Evolutionary conservation across 2,888 invertebrate genomes (phyloP).

Genomic region (Plagodis dolabraria): DNA sequence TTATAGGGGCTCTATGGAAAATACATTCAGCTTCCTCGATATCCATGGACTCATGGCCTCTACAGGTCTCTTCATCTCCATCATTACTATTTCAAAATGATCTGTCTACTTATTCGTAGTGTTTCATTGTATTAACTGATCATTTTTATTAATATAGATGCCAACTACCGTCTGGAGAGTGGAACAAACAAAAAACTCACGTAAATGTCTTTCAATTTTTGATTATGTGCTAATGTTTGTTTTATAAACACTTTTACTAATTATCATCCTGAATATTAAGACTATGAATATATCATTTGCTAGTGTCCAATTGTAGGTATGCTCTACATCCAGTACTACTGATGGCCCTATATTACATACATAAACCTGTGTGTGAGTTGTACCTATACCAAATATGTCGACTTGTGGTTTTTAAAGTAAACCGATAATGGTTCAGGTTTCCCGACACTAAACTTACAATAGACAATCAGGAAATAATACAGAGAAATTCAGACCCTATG

Average conservation of each 20-base stretch:
- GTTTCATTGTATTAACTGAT: background rate
- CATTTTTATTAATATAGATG: slow-evolving; percentile 10
- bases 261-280: background rate
- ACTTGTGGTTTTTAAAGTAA: too few species aligned
- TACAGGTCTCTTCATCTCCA: too few species aligned
- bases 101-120: background rate
- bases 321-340: background rate
- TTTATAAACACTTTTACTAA: slow-evolving; percentile 4
- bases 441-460: background rate
- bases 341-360: background rate
- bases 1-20: too few species aligned
- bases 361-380: slow-evolving; percentile 1
- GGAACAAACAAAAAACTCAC: slow-evolving; percentile 5
- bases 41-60: too few species aligned
- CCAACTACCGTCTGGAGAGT: slow-evolving; percentile 3
- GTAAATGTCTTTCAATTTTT: slow-evolving; percentile 12
- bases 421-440: background rate
- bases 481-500: too few species aligned
- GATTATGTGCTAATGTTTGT: slow-evolving; percentile 16
- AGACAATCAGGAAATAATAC: too few species aligned
- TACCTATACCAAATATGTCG: background rate
- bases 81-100: background rate
- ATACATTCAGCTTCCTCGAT: too few species aligned
- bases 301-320: slow-evolving; percentile 2
- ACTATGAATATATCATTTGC: background rate